Conservation (phyloP, 2,888 invertebrate genomes). For the Perithous albicinctus region DNA sequence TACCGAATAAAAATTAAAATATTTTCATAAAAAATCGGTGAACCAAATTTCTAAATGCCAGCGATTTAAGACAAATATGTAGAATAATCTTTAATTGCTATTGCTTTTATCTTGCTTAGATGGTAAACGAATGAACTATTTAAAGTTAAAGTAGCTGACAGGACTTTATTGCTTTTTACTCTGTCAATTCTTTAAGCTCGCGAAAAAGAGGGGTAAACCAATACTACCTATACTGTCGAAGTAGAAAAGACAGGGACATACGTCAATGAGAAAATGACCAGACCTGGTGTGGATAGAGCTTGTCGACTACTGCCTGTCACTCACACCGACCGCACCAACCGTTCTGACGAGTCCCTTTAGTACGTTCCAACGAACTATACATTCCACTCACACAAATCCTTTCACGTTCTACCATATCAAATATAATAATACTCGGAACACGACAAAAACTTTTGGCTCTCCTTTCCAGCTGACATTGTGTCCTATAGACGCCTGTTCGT, state of each 20-base stretch:
- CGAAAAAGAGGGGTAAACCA: neutral
- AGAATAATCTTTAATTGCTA: no score
- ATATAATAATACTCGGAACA: conserved; percentile 11
- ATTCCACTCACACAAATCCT: neutral
- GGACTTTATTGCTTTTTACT: neutral
- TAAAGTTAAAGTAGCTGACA: neutral
- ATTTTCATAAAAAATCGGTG: no score
- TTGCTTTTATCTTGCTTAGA: no score
- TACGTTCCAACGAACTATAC: conserved; percentile 10
- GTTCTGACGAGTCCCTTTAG: conserved; percentile 38
- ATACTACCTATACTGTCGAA: neutral
- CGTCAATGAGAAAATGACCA: conserved; percentile 33
- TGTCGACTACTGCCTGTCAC: conserved; percentile 49
- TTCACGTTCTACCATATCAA: conserved; percentile 5
- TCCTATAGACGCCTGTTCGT: conserved; percentile 35
- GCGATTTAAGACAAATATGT: neutral
- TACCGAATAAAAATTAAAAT: no score
- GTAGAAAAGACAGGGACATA: conserved; percentile 8
- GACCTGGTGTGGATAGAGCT: neutral
- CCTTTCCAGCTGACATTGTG: neutral
- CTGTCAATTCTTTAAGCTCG: neutral
- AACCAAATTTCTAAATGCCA: neutral
- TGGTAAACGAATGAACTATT: no score
- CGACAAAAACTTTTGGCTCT: conserved; percentile 25
- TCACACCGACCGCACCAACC: conserved; percentile 23